Evolutionary conservation across 2,113 vertebrate genomes (phyloP).

Genomic region (Grantiella picta): DNA sequence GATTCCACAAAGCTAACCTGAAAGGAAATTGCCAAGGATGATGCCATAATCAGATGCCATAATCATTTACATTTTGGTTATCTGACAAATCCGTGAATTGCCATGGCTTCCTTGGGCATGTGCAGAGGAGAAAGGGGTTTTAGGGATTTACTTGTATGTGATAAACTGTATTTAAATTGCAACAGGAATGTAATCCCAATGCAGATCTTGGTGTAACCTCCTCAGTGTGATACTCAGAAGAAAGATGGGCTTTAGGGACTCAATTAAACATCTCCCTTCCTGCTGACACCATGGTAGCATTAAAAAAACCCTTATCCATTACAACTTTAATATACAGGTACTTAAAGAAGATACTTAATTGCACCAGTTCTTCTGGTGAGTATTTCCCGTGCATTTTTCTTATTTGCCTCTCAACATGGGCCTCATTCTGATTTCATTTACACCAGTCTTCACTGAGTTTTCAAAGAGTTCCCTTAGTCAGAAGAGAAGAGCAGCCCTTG

Average conservation of each 20-base stretch:
- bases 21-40: background rate
- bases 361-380: background rate
- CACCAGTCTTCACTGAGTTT: background rate
- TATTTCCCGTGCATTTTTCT: background rate
- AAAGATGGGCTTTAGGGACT: constrained; percentile 7
- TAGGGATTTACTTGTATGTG: background rate
- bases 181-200: background rate
- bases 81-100: constrained; percentile 12
- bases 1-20: background rate
- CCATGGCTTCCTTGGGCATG: constrained; percentile 5
- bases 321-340: background rate
- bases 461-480: background rate
- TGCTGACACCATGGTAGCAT: background rate
- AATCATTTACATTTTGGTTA: constrained; percentile 4
- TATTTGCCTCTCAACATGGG: background rate
- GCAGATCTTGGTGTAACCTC: background rate
- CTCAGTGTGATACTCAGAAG: background rate
- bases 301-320: background rate
- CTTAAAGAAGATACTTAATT: background rate
- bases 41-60: background rate
- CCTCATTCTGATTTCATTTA: constrained; percentile 24
- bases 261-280: background rate
- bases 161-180: constrained; percentile 41
- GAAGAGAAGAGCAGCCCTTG: background rate
- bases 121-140: background rate